These are phyloP conservation scores for Antrozous pallidus DNA, from an alignment of 2,797 vertebrate genomes.

Conservation along the genomic window DNA sequence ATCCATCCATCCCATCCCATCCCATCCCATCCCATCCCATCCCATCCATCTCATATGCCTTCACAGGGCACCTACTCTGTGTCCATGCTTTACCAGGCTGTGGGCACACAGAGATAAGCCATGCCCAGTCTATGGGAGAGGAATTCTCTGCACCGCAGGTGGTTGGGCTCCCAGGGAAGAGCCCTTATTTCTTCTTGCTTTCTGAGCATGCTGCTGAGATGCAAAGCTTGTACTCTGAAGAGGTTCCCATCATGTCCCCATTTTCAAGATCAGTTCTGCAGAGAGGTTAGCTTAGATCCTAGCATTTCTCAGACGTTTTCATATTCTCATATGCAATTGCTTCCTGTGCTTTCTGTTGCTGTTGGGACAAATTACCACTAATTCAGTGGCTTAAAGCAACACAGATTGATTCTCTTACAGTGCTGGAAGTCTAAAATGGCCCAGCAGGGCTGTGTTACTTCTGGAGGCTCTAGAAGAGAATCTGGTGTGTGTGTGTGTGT, in stretches of 20 bases:
- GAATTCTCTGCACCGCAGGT: not conserved
- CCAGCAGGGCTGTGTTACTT: not conserved
- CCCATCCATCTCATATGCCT: rapidly evolving
- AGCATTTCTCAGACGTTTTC: not conserved
- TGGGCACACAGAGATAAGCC: not conserved
- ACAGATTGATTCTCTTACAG: not conserved
- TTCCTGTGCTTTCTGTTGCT: not conserved
- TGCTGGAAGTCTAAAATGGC: not conserved
- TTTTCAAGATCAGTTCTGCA: not conserved
- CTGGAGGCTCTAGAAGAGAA: not conserved
- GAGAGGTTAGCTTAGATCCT: not conserved
- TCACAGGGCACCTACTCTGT: not conserved
- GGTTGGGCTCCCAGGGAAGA: not conserved
- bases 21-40: not conserved
- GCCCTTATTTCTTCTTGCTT: not conserved
- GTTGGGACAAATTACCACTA: not conserved
- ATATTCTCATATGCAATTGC: not conserved
- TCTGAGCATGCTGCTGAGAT: not conserved
- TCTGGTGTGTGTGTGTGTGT: not conserved
- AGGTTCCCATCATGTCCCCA: not conserved
- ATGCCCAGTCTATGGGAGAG: not conserved
- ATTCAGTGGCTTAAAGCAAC: not conserved
- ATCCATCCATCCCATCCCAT: not conserved
- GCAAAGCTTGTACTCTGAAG: not conserved
- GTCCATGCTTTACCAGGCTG: not conserved